These are phyloP conservation scores for Cepaea hortensis DNA, from an alignment of 2,888 invertebrate species.

Conservation along the genomic window DNA sequence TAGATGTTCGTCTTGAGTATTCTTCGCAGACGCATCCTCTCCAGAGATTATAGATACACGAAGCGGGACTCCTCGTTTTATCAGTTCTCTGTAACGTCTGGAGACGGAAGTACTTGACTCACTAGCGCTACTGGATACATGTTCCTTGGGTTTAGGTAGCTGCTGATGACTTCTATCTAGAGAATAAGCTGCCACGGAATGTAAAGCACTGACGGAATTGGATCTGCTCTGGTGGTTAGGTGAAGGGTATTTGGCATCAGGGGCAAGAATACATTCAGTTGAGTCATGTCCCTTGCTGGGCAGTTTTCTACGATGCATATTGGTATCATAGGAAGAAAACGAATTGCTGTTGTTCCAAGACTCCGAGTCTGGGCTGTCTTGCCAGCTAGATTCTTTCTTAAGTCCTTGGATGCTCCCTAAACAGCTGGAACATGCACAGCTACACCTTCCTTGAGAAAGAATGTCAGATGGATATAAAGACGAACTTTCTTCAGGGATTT, in stretches of 20 bases:
- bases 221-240: background rate
- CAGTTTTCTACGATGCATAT: constrained; percentile 51
- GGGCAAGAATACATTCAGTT: constrained; percentile 47
- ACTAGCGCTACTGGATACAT: constrained; percentile 43
- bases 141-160: background rate
- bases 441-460: constrained; percentile 49
- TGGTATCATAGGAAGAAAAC: constrained; percentile 54
- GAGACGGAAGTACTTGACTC: constrained; percentile 48
- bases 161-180: background rate
- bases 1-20: background rate
- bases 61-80: constrained; percentile 66
- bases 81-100: constrained; percentile 62
- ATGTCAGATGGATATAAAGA: constrained; percentile 49
- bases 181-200: background rate
- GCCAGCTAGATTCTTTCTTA: constrained; percentile 45
- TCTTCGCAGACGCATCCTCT: background rate
- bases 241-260: constrained; percentile 55
- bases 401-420: constrained; percentile 29
- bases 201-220: background rate
- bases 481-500: constrained; percentile 53
- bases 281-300: constrained; percentile 34
- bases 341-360: constrained; percentile 54
- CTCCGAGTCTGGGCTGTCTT: constrained; percentile 48
- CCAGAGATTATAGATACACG: constrained; percentile 63
- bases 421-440: constrained; percentile 53